A percentile compares a stretch with the other conserved stretches of the same genome.
phyloP scores from a whole-genome alignment of 2,113 vertebrate species.

The Epinephelus cyanopodus region DNA sequence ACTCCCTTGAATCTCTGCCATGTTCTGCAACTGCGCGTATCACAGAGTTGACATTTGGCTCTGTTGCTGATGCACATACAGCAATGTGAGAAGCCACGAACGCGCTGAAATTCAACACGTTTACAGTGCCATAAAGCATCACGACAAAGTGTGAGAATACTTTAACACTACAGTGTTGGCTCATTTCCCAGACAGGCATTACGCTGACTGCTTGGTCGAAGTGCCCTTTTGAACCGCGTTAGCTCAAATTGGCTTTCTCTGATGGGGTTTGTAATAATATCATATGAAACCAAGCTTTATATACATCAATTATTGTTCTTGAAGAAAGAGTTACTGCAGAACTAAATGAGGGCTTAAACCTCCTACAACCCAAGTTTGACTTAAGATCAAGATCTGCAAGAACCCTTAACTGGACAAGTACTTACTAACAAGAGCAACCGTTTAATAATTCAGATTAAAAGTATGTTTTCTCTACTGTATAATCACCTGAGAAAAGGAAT shows the following conservation, averaged over 20 bases:
- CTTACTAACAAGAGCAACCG: neutral
- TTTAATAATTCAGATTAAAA: neutral
- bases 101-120: constrained; percentile 27
- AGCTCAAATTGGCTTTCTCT: neutral
- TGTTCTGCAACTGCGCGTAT: neutral
- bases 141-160: neutral
- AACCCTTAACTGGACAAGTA: neutral
- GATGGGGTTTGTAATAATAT: constrained; percentile 1
- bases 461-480: too few relatives aligned
- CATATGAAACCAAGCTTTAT: neutral
- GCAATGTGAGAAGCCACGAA: constrained; percentile 19
- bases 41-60: constrained; percentile 29
- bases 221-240: neutral
- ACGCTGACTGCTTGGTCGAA: neutral
- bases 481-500: too few relatives aligned
- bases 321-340: neutral
- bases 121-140: constrained; percentile 19
- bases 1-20: constrained; percentile 23
- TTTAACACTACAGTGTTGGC: constrained; percentile 6
- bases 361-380: neutral
- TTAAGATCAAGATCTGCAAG: neutral
- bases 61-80: neutral
- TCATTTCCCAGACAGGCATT: constrained; percentile 34
- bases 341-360: neutral
- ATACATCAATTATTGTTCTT: neutral